Evolutionary conservation across 2,113 vertebrate genomes (phyloP), one percentile per base, ranked within the genome.

Genomic region (Halcyon malimbica): DNA sequence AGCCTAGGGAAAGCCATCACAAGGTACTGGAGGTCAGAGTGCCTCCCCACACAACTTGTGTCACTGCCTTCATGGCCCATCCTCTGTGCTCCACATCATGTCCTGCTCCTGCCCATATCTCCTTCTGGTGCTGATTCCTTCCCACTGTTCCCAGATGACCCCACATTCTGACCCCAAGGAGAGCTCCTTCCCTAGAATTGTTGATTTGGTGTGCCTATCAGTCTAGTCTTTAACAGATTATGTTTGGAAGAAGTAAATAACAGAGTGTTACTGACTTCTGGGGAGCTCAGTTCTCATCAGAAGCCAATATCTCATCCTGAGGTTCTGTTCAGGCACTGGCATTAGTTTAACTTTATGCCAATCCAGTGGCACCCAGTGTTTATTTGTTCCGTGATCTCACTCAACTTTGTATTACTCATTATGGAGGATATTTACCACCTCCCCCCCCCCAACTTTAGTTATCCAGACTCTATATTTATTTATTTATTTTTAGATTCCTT

Each of bases 11-110:
- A 51, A 4, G 6, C 10, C 6, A 4, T 24, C 9, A 2, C 4
- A 13, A 5, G 2, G 1, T 20, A 18, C 1, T n/a, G 17, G 48
- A 50, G 9, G 5, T 64, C 24, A 31, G 25, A 37, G 3, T 64
- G 9, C 16, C 33, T n/a, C 9, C 7, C 4, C 14, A 16, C 23
- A 16, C 2, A 69, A 3, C 18, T 41, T 18, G 21, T 28, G 16
- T 46, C 16, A 25, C 10, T 46, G 7, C 2, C 33, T 81, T 46
- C 6, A 1, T 2, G 8, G 18, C 5, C 16, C 6, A 25, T 0
- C 3, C 8, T 67, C 46, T 69, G 1, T 42, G 21, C 4, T 11
- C 13, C 9, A 35, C 11, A 35, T 46, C 9, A 19, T 21, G 6
- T 68, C 18, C 11, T 85, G 7, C 14, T 46, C 7, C 19, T 54